Evolutionary conservation across 30 jellyfish, hydroid and myxozoan species (phyloP).

Genomic region (Aurelia coerulea): DNA sequence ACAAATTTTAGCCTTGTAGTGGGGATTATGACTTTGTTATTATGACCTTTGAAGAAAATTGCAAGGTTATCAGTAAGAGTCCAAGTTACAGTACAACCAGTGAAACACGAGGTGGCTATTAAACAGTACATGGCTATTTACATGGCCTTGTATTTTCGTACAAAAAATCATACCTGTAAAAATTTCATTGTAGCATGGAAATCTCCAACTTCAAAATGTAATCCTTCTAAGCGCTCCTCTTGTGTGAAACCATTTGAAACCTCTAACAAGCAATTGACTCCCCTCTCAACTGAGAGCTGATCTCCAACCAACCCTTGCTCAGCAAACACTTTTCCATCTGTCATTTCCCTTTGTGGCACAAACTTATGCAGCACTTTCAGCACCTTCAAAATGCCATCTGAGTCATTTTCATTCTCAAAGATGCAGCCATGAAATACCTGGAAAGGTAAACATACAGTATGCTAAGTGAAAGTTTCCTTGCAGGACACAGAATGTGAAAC

Average conservation of each 20-base stretch:
- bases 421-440: too few species aligned
- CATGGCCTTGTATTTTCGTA: too few species aligned
- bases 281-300: conserved; percentile 56
- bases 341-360: conserved; percentile 15
- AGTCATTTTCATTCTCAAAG: not conserved
- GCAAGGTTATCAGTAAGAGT: too few species aligned
- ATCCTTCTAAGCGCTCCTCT: conserved; percentile 45
- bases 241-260: conserved; percentile 49
- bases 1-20: too few species aligned
- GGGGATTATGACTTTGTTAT: too few species aligned
- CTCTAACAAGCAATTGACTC: conserved; percentile 32
- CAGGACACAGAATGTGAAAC: too few species aligned
- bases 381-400: conserved; percentile 53
- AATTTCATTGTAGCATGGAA: conserved; percentile 60
- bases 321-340: conserved; percentile 4
- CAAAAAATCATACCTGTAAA: conserved; percentile 28
- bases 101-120: too few species aligned
- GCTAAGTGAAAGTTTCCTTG: too few species aligned
- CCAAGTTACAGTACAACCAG: too few species aligned
- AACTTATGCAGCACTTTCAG: conserved; percentile 37
- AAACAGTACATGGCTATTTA: too few species aligned
- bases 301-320: conserved; percentile 48
- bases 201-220: conserved; percentile 60
- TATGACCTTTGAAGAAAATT: too few species aligned
- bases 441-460: too few species aligned